Percentiles rank a stretch among this genome's conserved stretches.
Conservation (phyloP, 2,113 vertebrate genomes). For the Erythrocercus mccallii region DNA sequence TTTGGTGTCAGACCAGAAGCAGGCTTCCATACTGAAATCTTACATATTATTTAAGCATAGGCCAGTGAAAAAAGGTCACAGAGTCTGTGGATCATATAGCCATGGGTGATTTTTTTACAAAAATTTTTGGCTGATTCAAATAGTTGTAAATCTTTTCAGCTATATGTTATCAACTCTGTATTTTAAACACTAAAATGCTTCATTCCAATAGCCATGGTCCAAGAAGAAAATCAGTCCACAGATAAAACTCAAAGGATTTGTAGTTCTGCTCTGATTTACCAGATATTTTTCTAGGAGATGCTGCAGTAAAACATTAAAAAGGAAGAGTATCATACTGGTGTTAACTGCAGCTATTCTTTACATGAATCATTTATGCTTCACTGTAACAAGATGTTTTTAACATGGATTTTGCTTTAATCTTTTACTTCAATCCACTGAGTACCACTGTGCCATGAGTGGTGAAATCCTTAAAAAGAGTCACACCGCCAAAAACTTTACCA, state of each 20-base stretch:
- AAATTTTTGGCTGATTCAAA: not conserved
- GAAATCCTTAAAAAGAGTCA: not conserved
- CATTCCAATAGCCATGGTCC: not conserved
- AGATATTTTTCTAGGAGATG: not conserved
- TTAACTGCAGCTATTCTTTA: not conserved
- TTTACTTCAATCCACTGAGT: not conserved
- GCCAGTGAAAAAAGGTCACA: not conserved
- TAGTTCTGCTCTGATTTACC: not conserved
- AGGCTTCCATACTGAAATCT: not conserved
- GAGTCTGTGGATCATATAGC: not conserved
- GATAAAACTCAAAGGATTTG: not conserved
- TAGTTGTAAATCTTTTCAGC: not conserved
- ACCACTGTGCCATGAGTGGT: not conserved
- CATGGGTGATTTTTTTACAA: not conserved
- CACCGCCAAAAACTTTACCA: not conserved
- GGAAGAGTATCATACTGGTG: not conserved
- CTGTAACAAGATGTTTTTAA: not conserved
- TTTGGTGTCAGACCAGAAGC: not conserved
- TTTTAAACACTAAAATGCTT: not conserved
- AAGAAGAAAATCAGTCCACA: not conserved
- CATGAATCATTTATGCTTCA: not conserved
- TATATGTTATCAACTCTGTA: accelerated
- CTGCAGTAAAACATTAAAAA: not conserved
- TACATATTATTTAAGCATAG: not conserved
- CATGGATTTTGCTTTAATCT: not conserved